Evolutionary conservation across 2,113 vertebrate genomes (phyloP).

Genomic region (Xenus cinereus): DNA sequence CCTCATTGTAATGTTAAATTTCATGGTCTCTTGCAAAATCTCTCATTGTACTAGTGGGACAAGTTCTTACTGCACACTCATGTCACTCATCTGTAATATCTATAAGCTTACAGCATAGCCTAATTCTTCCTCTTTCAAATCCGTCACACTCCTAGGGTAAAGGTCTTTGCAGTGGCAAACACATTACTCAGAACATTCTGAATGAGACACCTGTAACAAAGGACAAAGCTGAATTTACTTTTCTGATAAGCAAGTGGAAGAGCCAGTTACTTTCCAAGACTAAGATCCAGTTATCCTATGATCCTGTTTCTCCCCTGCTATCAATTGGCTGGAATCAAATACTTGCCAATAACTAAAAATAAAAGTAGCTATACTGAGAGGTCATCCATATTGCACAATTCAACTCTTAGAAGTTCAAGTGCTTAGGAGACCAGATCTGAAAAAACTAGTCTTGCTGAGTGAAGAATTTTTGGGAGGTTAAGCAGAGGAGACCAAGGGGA

Average conservation of each 20-base stretch:
- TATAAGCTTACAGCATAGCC: not conserved
- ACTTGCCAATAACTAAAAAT: not conserved
- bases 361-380: not conserved
- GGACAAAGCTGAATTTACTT: slow-evolving; percentile 13
- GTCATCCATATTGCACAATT: not conserved
- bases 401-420: not conserved
- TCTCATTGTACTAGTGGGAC: not conserved
- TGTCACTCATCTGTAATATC: not conserved
- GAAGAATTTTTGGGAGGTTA: not conserved
- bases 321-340: not conserved
- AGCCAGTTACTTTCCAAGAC: not conserved
- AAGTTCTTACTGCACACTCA: not conserved
- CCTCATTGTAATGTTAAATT: not conserved
- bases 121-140: slow-evolving; percentile 7
- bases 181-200: not conserved
- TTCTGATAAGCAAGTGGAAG: slow-evolving; percentile 26
- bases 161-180: slow-evolving; percentile 28
- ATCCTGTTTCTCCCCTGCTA: not conserved
- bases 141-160: not conserved
- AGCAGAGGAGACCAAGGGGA: not conserved
- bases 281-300: slow-evolving; percentile 5
- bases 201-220: slow-evolving; percentile 24
- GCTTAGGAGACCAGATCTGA: not conserved
- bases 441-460: not conserved
- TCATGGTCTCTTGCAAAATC: not conserved